Percentiles rank a stretch among this genome's conserved stretches.
These are phyloP conservation scores for Nibea coibor DNA, from an alignment of 2,113 vertebrate species.

Conservation along the genomic window DNA sequence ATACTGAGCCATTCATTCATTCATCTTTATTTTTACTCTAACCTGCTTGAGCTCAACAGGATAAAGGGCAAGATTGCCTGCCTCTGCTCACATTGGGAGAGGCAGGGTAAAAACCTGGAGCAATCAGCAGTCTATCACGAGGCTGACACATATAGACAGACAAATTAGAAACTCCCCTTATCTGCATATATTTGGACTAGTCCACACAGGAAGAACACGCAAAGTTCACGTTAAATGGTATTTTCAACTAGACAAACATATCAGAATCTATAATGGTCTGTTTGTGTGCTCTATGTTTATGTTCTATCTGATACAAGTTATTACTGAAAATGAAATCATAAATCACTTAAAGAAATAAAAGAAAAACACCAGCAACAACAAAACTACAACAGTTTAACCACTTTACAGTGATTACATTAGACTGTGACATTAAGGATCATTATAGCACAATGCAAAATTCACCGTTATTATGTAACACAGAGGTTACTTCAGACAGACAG, in stretches of 20 bases:
- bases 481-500: neutral
- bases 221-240: neutral
- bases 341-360: neutral
- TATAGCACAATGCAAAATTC: neutral
- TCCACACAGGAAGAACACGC: neutral
- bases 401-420: neutral
- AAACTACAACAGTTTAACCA: neutral
- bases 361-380: neutral
- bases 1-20: conserved; percentile 3
- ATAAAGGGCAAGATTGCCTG: neutral
- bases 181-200: neutral
- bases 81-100: neutral
- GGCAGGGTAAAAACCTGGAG: neutral
- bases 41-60: neutral
- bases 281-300: neutral
- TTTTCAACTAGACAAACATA: neutral
- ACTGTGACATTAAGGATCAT: neutral
- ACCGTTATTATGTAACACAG: neutral
- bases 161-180: neutral
- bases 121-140: neutral
- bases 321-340: neutral
- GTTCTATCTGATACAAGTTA: neutral
- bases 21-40: conserved; percentile 1
- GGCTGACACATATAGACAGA: no score
- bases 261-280: neutral